These are phyloP conservation scores for Galaxea fascicularis DNA, from an alignment of 92 coral and sea anemone species.

Conservation along the genomic window DNA sequence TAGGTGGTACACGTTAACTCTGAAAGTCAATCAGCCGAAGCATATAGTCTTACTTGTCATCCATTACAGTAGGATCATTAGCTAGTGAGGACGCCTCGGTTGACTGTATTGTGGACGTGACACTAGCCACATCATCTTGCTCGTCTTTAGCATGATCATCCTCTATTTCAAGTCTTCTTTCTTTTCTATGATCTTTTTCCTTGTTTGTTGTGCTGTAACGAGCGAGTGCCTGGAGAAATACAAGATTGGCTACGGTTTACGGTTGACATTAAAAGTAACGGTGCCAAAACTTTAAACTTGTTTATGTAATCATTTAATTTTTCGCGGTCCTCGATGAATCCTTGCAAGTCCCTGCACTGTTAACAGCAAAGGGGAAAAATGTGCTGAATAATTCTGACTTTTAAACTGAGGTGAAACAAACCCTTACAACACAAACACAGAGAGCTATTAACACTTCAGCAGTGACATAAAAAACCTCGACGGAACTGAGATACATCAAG, in stretches of 20 bases:
- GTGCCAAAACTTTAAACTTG: too few species aligned
- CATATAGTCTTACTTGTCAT: conserved; percentile 73
- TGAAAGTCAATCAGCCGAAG: neutral
- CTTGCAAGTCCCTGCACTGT: neutral
- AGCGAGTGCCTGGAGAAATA: conserved; percentile 80
- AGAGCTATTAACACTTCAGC: too few species aligned
- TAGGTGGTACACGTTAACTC: too few species aligned
- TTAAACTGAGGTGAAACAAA: too few species aligned
- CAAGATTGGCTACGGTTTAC: neutral
- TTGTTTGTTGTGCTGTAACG: conserved; percentile 74
- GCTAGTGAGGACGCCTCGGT: conserved; percentile 95
- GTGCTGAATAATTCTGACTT: neutral
- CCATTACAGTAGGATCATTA: conserved; percentile 67
- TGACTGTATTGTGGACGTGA: conserved; percentile 72
- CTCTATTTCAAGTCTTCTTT: conserved; percentile 27
- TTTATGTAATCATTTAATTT: too few species aligned
- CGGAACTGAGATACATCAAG: too few species aligned
- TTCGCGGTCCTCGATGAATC: neutral
- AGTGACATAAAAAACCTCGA: too few species aligned
- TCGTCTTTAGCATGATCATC: conserved; percentile 31
- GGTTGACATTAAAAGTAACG: too few species aligned
- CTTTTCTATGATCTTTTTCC: conserved; percentile 13
- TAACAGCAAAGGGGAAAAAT: neutral
- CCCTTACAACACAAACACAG: too few species aligned
- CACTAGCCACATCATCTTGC: conserved; percentile 49